A percentile compares a stretch with the other conserved stretches of the same genome.
phyloP scores from a whole-genome alignment of 2,888 invertebrate species.

The Coelinius sp. region DNA sequence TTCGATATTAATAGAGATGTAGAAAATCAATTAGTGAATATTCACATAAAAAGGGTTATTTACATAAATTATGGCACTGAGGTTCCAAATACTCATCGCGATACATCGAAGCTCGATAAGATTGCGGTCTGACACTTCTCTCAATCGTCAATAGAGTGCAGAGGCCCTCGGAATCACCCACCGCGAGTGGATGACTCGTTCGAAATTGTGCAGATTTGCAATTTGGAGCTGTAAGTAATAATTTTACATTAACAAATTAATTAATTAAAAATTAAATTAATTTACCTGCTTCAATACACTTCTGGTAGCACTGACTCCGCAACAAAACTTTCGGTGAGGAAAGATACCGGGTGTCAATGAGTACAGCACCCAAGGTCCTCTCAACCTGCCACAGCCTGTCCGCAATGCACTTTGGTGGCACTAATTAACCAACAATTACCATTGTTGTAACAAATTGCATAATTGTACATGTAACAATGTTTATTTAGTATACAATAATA shows the following conservation, averaged over 20 bases:
- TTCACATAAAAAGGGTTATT: conserved; percentile 56
- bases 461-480: background rate
- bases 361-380: conserved; percentile 81
- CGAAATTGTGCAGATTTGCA: conserved; percentile 65
- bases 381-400: conserved; percentile 83
- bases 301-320: conserved; percentile 78
- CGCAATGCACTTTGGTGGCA: conserved; percentile 73
- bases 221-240: conserved; percentile 47
- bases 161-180: conserved; percentile 72
- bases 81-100: conserved; percentile 88
- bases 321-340: conserved; percentile 76
- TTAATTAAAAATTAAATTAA: conserved; percentile 10
- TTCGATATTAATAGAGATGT: no score
- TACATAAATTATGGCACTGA: conserved; percentile 80
- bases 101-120: conserved; percentile 82
- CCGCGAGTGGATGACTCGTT: conserved; percentile 64
- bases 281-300: conserved; percentile 59
- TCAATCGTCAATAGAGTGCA: conserved; percentile 83
- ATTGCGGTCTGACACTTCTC: conserved; percentile 82
- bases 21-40: no score
- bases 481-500: background rate
- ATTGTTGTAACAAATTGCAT: conserved; percentile 7
- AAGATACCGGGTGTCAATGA: conserved; percentile 79
- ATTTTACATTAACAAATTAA: background rate
- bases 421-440: conserved; percentile 59